Evolutionary conservation across 2,797 vertebrate genomes (phyloP), one percentile per base, ranked within the genome.

Genomic region (Melanotaenia pygmaea): DNA sequence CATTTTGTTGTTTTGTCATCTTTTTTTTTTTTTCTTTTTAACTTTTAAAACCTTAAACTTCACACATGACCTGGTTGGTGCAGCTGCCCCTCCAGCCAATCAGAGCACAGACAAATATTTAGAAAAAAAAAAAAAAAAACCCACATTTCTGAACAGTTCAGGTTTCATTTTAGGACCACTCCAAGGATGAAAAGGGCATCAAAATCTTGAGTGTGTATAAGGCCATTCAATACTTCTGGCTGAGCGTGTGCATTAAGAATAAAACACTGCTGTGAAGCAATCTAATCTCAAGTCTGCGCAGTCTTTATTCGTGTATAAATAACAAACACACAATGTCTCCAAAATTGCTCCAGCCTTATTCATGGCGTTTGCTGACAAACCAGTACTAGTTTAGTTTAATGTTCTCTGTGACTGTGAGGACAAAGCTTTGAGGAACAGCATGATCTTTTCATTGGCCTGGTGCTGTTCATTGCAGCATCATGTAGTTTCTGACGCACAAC

Each of bases 11-110:
- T 72, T 14, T 77, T 70, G 5, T 45, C 16, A 45, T 20, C 37
- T 26, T 26, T 26, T 84, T 77, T 61, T 30, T 91, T 91, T 89
- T 85, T 91, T 90, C 92, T 89, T 92, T 91, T 89, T 93, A 90
- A 88, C 89, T 92, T 82, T 89, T 88, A 86, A 86, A 93, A 88
- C 88, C 63, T 92, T 93, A 78, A 90, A 94, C 83, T 90, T 94
- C 90, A 94, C 93, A 93, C 92, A 89, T 86, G 87, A 94, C 86
- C 95, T 85, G 91, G 91, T 89, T 80, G 54, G 40, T 38, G 64
- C 67, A 59, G 85, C 74, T 51, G 92, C 92, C 80, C 90, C 91
- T 84, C 90, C 76, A 74, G 90, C 92, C 86, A 87, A 81, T 89
- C 93, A 93, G 94, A 93, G 90, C 94, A 91, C 89, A 74, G 89